These are phyloP conservation scores for Papilio gigon DNA, from an alignment of 2,888 invertebrate genomes.

Conservation along the genomic window DNA sequence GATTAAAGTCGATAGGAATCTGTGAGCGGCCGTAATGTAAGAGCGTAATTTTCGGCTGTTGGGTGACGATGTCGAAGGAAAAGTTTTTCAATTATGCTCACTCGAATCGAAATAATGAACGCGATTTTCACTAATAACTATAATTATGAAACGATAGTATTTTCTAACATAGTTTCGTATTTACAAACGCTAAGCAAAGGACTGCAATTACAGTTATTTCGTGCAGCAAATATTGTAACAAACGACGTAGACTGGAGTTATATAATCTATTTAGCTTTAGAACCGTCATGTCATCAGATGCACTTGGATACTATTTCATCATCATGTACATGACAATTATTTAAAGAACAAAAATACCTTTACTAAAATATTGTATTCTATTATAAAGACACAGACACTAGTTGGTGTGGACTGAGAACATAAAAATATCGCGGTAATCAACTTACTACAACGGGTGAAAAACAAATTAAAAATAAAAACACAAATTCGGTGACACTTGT, in stretches of 20 bases:
- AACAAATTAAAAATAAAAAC: too few relatives aligned
- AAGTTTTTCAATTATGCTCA: conserved; percentile 79
- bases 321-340: too few relatives aligned
- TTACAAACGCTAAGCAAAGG: not conserved
- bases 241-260: not conserved
- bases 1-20: conserved; percentile 72
- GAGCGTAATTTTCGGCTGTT: conserved; percentile 73
- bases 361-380: too few relatives aligned
- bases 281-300: not conserved
- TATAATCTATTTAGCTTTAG: not conserved
- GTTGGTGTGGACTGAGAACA: too few relatives aligned
- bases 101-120: conserved; percentile 59
- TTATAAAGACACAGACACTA: too few relatives aligned
- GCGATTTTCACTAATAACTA: conserved; percentile 58
- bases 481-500: too few relatives aligned
- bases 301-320: not conserved
- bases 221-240: not conserved
- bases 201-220: not conserved
- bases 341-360: not conserved
- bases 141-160: conserved; percentile 56
- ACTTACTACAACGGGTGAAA: too few relatives aligned
- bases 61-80: conserved; percentile 68
- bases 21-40: conserved; percentile 63
- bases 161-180: conserved; percentile 42
- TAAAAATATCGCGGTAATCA: too few relatives aligned